Percentiles rank a stretch among this genome's conserved stretches.
These are phyloP conservation scores for Lasioglossum vierecki DNA, from an alignment of 2,888 invertebrate species.

Conservation along the genomic window DNA sequence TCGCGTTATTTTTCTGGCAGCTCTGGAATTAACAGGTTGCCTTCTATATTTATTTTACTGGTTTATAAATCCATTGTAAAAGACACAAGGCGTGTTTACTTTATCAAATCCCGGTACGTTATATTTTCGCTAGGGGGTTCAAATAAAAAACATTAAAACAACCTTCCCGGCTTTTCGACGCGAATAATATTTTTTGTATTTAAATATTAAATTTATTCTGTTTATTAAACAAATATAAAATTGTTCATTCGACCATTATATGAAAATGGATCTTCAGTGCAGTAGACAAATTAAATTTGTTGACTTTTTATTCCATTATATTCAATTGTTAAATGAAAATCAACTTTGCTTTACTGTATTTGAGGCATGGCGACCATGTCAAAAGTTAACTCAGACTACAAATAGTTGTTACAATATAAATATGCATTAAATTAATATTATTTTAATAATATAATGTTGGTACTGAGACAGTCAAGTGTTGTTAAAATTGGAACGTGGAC, in stretches of 20 bases:
- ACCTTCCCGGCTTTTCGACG: not conserved
- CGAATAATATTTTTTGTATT: not conserved
- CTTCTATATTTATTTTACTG: constrained; percentile 1
- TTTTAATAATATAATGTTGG: no score
- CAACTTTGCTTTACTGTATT: not conserved
- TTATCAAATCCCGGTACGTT: not conserved
- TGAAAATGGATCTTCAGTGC: not conserved
- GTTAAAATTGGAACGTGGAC: not conserved
- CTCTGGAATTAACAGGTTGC: constrained; percentile 7
- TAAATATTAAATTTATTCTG: not conserved
- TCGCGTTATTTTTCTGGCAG: not conserved
- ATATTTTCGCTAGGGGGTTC: not conserved
- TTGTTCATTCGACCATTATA: not conserved
- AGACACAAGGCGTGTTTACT: not conserved
- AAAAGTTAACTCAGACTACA: not conserved
- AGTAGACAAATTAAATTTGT: not conserved
- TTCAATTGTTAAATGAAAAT: not conserved
- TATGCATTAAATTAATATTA: no score
- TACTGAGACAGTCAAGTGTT: not conserved
- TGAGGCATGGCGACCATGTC: not conserved
- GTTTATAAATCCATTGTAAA: not conserved
- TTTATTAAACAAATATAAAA: not conserved
- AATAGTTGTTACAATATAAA: not conserved
- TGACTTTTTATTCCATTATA: not conserved
- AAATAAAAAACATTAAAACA: not conserved